These are phyloP conservation scores for Varecia variegata DNA, from an alignment of 2,797 vertebrate genomes.

Conservation along the genomic window DNA sequence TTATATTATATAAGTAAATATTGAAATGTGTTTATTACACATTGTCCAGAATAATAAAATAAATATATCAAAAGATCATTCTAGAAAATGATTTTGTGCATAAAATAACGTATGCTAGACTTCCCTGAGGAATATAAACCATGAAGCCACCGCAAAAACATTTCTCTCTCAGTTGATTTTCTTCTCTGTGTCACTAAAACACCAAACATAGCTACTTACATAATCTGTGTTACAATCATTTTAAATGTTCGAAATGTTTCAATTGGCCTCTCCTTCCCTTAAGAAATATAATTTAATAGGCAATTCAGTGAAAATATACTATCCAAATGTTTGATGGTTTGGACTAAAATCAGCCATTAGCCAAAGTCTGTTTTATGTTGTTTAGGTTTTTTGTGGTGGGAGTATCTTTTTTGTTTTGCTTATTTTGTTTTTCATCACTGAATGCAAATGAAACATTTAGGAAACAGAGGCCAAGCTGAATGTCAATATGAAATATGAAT, in stretches of 20 bases:
- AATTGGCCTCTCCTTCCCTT: conserved; percentile 1
- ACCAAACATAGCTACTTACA: not conserved
- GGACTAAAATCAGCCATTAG: conserved; percentile 19
- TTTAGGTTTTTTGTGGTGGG: not conserved
- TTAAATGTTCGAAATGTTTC: conserved; percentile 35
- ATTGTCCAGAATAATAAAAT: conserved; percentile 40
- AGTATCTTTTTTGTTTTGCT: not conserved
- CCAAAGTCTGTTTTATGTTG: conserved; percentile 30
- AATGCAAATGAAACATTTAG: conserved; percentile 64
- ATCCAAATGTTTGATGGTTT: conserved; percentile 18
- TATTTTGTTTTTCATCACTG: conserved; percentile 20
- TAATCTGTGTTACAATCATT: not conserved
- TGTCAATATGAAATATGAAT: conserved; percentile 44
- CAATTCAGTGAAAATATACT: conserved; percentile 46
- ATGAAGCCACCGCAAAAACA: not conserved
- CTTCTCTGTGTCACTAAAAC: conserved; percentile 46
- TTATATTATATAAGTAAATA: conserved; percentile 29
- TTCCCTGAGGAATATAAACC: not conserved
- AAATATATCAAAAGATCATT: conserved; percentile 8
- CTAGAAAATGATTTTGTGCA: conserved; percentile 32
- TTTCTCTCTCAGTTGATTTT: conserved; percentile 44
- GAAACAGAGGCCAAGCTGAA: conserved; percentile 37
- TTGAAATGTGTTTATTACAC: conserved; percentile 24
- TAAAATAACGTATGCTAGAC: not conserved
- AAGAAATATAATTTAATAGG: conserved; percentile 47